A percentile compares a stretch with the other conserved stretches of the same genome.
phyloP scores from a whole-genome alignment of 2,888 invertebrate species.

The Sacculina carcini region DNA sequence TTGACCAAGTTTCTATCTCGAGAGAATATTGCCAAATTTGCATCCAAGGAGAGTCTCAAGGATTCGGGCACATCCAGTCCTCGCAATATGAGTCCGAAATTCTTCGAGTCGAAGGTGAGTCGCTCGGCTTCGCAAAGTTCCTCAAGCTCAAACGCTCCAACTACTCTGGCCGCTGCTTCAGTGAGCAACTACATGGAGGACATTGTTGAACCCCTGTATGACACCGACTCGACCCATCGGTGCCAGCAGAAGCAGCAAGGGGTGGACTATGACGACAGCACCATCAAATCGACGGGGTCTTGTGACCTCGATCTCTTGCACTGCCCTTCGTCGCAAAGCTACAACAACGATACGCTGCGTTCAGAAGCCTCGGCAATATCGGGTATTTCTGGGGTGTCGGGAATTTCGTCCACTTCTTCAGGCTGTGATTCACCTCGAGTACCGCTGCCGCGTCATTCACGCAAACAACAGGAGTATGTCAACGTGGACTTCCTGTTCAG shows the following conservation, averaged over 20 bases:
- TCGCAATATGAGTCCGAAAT: not conserved
- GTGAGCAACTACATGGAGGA: constrained; percentile 1
- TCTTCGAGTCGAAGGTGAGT: not conserved
- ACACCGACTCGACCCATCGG: constrained; percentile 25
- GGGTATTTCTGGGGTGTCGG: constrained; percentile 7
- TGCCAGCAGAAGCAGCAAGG: constrained; percentile 14
- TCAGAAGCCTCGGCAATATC: constrained; percentile 1
- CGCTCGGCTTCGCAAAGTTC: not conserved
- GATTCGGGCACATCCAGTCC: not conserved
- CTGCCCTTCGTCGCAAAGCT: too few relatives aligned
- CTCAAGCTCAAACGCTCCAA: not conserved
- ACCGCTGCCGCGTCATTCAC: constrained; percentile 11
- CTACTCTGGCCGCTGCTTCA: not conserved
- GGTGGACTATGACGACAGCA: constrained; percentile 13
- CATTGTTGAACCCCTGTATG: constrained; percentile 25
- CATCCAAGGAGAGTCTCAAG: not conserved
- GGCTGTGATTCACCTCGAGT: constrained; percentile 8
- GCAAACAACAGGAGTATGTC: constrained; percentile 44
- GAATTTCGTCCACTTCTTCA: constrained; percentile 9
- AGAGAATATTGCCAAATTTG: not conserved
- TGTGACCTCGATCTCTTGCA: constrained; percentile 8
- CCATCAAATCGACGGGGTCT: constrained; percentile 14
- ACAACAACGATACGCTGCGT: constrained; percentile 5
- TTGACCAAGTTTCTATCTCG: not conserved
- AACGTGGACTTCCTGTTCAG: constrained; percentile 66